phyloP scores from a whole-genome alignment of 1,140 invertebrate genomes.

The Solenopsis fugax region DNA sequence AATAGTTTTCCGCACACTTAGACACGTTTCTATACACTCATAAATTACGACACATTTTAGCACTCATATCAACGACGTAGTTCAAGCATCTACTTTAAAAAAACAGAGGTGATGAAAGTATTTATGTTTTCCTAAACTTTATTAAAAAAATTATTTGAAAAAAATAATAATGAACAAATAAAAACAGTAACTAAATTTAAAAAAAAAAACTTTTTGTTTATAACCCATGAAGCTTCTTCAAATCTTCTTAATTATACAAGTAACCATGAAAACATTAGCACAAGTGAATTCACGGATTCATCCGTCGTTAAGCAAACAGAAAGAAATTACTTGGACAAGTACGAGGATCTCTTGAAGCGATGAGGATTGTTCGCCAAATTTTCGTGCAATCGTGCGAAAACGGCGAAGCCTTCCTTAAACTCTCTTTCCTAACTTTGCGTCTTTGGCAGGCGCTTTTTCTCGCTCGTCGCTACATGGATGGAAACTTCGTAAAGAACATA shows the following conservation, averaged over 20 bases:
- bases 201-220: background rate
- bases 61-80: slow-evolving; percentile 19
- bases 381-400: slow-evolving; percentile 49
- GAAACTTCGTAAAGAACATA: slow-evolving; percentile 55
- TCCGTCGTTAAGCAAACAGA: slow-evolving; percentile 13
- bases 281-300: background rate
- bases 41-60: slow-evolving; percentile 59
- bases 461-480: slow-evolving; percentile 21
- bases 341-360: background rate
- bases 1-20: slow-evolving; percentile 60
- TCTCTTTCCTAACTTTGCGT: slow-evolving; percentile 45
- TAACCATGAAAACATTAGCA: background rate
- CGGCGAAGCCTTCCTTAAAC: background rate
- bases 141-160: background rate
- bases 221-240: background rate
- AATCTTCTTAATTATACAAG: slow-evolving; percentile 1
- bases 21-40: slow-evolving; percentile 50
- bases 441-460: slow-evolving; percentile 44
- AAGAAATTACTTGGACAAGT: slow-evolving; percentile 3
- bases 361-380: slow-evolving; percentile 47
- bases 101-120: background rate
- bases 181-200: background rate
- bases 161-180: background rate
- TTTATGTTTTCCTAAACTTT: background rate
- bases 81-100: slow-evolving; percentile 1